Base-by-base conservation (phyloP, 2,113 vertebrate genomes). In the Pycnonotus jocosus region DNA sequence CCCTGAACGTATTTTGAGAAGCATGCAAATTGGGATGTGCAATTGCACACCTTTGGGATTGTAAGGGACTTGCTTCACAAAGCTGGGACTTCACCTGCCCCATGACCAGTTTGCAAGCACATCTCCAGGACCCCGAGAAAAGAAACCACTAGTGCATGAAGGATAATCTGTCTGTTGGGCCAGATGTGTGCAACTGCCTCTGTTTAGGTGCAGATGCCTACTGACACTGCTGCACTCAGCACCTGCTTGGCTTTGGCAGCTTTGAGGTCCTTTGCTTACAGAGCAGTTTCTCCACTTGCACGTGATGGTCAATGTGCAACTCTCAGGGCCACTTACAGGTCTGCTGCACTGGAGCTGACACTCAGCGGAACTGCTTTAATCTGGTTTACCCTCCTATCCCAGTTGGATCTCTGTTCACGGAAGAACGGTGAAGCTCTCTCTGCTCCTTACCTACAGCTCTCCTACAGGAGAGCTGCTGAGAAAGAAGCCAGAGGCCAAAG, bases 221-320 rank as follows among this genome's bases (percentile, higher is more conserved):
- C 7, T 7, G 5, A 4, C 24, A 61, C 17, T 18, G 13, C 42
- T 60, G n/a, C 2, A 4, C 24, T 12, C 4, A 48, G 48, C 66
- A 51, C 30, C 38, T 9, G 4, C 24, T 2, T 9, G 9, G 31
- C 66, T 81, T 25, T 37, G 56, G 44, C 64, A 76, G 47, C 33
- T 27, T 3, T 5, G 3, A 17, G 57, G 18, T 6, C 23, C 20
- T 30, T 16, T 45, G 25, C 21, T 66, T 14, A 15, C 0, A 7
- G 35, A 16, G 14, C 11, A 66, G 56, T 8, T 78, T 74, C 45
- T 86, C 44, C 23, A 72, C 58, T 24, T 33, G 27, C 25, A 54
- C 58, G n/a, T 0, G 1, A 45, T 23, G 12, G 38, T 31, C 33
- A 56, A 37, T 2, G 5, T 2, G 5, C 1, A 8, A 23, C 15